These are phyloP conservation scores for Manduca sexta DNA, from an alignment of 1,140 invertebrate genomes.

Conservation along the genomic window DNA sequence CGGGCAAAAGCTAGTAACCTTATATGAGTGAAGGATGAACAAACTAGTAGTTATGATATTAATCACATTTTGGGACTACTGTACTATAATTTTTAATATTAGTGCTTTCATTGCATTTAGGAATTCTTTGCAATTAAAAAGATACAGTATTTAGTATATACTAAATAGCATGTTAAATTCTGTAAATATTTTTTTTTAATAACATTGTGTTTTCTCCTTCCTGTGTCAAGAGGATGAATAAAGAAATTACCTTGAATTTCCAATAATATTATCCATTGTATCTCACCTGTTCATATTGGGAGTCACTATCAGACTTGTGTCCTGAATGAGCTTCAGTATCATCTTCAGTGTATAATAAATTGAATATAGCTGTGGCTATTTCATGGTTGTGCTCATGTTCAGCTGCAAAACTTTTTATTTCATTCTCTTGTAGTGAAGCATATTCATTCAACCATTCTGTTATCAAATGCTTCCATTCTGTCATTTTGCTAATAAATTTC, in stretches of 20 bases:
- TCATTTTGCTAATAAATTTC: too few relatives aligned
- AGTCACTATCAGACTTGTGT: conserved; percentile 29
- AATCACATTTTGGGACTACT: conserved; percentile 19
- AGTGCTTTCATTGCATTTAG: background rate
- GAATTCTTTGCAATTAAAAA: background rate
- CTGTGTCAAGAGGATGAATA: too few relatives aligned
- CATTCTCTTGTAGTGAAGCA: conserved; percentile 80
- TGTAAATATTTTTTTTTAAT: too few relatives aligned
- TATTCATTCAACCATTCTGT: conserved; percentile 87
- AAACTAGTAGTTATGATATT: too few relatives aligned
- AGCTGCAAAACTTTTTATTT: conserved; percentile 84
- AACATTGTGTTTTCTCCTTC: too few relatives aligned
- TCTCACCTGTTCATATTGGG: conserved; percentile 41
- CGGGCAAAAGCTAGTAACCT: too few relatives aligned
- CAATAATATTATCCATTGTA: too few relatives aligned
- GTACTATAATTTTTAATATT: background rate
- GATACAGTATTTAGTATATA: too few relatives aligned
- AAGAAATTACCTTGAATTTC: too few relatives aligned
- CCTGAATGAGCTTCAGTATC: conserved; percentile 24
- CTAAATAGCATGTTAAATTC: too few relatives aligned
- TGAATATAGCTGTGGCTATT: conserved; percentile 79
- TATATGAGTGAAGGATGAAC: too few relatives aligned
- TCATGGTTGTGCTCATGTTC: conserved; percentile 87
- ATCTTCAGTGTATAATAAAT: conserved; percentile 46
- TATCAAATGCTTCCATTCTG: conserved; percentile 79